Evolutionary conservation across 2,888 invertebrate species (phyloP).

Genomic region (Apeira syringaria): DNA sequence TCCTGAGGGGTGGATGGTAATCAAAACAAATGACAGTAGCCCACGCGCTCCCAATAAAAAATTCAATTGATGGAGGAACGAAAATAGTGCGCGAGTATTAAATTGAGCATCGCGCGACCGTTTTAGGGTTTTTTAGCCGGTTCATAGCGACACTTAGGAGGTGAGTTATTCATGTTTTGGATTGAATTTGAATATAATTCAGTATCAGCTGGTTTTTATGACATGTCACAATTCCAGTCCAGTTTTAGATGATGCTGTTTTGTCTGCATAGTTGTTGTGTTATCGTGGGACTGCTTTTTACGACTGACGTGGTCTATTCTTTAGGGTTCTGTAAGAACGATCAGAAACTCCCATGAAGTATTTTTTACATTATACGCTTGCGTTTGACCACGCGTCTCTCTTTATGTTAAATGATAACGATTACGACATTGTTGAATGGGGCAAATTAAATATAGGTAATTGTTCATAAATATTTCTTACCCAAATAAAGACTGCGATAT

Average conservation of each 20-base stretch:
- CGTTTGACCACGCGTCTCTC: too few species aligned
- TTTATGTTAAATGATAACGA: too few species aligned
- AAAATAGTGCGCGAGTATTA: slow-evolving; percentile 59
- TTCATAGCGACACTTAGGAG: slow-evolving; percentile 32
- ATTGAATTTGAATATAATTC: slow-evolving; percentile 48
- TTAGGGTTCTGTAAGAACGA: too few species aligned
- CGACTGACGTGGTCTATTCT: too few species aligned
- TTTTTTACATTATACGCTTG: too few species aligned
- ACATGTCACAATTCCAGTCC: slow-evolving; percentile 13
- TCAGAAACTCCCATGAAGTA: too few species aligned
- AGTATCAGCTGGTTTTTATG: slow-evolving; percentile 42
- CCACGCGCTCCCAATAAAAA: slow-evolving; percentile 73
- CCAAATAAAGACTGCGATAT: too few species aligned
- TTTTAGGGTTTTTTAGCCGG: slow-evolving; percentile 44
- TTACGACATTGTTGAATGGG: too few species aligned
- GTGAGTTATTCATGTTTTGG: slow-evolving; percentile 52
- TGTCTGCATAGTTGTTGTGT: slow-evolving; percentile 2
- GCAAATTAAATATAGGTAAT: too few species aligned
- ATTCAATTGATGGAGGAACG: slow-evolving; percentile 67
- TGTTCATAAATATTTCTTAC: too few species aligned
- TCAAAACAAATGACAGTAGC: slow-evolving; percentile 76
- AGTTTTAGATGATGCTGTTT: slow-evolving; percentile 7
- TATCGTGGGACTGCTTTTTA: too few species aligned
- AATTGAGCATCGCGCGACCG: slow-evolving; percentile 57
- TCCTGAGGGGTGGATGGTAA: slow-evolving; percentile 57